phyloP scores from a whole-genome alignment of 1,140 invertebrate species.

The Periplaneta americana region DNA sequence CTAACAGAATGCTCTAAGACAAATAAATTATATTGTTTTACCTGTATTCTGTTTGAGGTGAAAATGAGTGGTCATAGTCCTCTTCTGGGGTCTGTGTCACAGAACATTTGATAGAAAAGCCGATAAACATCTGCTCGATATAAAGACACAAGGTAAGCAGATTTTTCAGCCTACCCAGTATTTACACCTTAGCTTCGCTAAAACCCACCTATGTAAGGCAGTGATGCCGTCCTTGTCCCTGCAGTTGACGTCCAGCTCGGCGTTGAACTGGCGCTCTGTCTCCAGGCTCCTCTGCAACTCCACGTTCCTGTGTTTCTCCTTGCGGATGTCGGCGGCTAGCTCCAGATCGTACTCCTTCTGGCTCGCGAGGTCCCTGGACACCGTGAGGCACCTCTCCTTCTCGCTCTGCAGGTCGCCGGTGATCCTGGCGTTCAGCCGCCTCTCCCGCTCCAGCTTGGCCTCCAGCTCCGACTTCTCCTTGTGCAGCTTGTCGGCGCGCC shows the following conservation, averaged over 20 bases:
- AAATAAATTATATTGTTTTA: too few species aligned
- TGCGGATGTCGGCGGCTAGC: neutral
- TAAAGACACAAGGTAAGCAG: too few species aligned
- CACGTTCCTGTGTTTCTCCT: neutral
- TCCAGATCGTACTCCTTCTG: neutral
- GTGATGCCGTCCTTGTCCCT: neutral
- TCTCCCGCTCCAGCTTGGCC: neutral
- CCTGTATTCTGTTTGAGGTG: too few species aligned
- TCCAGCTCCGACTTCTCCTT: neutral
- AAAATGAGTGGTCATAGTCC: too few species aligned
- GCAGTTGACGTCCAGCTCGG: neutral
- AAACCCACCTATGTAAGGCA: neutral
- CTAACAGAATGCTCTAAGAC: too few species aligned
- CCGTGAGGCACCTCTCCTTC: neutral
- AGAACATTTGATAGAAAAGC: too few species aligned
- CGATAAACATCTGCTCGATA: too few species aligned
- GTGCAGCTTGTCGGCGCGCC: neutral
- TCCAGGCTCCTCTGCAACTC: neutral
- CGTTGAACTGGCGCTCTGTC: neutral
- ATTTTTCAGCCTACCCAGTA: too few species aligned
- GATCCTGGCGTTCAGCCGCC: neutral
- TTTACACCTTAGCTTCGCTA: too few species aligned
- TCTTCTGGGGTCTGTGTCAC: too few species aligned
- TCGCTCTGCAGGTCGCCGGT: neutral
- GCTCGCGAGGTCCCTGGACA: neutral